Percentiles rank a stretch among this genome's conserved stretches.
phyloP scores from a whole-genome alignment of 2,113 vertebrate genomes.

The Kryptolebias marmoratus region DNA sequence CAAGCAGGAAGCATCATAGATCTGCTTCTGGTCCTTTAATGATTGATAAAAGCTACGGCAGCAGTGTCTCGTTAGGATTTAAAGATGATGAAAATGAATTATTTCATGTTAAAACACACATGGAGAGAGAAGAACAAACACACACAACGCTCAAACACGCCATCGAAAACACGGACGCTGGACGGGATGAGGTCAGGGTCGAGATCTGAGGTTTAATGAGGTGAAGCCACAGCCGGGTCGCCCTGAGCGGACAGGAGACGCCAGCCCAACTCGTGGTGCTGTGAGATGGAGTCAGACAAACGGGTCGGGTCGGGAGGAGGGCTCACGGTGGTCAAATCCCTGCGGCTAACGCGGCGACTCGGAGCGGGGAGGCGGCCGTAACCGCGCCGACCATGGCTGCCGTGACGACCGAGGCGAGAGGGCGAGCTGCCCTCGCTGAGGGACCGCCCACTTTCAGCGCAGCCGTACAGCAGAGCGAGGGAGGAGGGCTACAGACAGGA shows the following conservation, averaged over 20 bases:
- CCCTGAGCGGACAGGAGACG: no score
- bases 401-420: conserved; percentile 46
- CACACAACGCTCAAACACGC: no score
- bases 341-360: conserved; percentile 66
- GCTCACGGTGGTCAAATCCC: conserved; percentile 67
- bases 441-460: conserved; percentile 64
- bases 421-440: conserved; percentile 75
- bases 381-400: conserved; percentile 54
- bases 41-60: no score
- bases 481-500: conserved; percentile 69
- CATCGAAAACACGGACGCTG: no score
- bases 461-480: conserved; percentile 61
- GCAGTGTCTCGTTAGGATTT: no score
- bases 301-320: conserved; percentile 9
- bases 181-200: no score
- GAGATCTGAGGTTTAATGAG: neutral
- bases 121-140: no score
- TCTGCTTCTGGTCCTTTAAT: no score
- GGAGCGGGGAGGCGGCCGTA: conserved; percentile 29
- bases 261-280: neutral
- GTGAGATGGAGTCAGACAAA: conserved; percentile 17
- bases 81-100: no score
- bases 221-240: neutral
- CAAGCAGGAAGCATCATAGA: no score
- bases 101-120: no score